These are phyloP conservation scores for Diorhabda carinulata DNA, from an alignment of 1,140 invertebrate species.

Conservation along the genomic window DNA sequence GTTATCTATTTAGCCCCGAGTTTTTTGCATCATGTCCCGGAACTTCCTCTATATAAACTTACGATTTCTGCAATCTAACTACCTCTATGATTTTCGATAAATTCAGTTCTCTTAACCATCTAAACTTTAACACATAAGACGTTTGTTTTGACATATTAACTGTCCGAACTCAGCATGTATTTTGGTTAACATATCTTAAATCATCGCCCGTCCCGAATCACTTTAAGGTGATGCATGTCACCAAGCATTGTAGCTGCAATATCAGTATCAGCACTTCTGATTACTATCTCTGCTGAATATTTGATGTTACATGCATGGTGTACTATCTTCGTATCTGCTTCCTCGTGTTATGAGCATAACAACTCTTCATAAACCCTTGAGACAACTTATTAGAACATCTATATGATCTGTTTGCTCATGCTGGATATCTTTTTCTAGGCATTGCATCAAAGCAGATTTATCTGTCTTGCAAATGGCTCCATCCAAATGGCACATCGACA, in stretches of 20 bases:
- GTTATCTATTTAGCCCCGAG: too few relatives aligned
- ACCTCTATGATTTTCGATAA: too few relatives aligned
- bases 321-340: conserved; percentile 12
- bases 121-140: too few relatives aligned
- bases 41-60: too few relatives aligned
- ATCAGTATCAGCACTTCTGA: conserved; percentile 15
- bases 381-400: conserved; percentile 22
- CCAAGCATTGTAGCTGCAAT: conserved; percentile 20
- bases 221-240: conserved; percentile 21
- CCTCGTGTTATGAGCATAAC: conserved; percentile 13
- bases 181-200: conserved; percentile 5
- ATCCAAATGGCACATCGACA: not conserved
- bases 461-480: conserved; percentile 20
- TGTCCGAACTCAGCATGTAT: conserved; percentile 34
- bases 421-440: conserved; percentile 27
- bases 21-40: too few relatives aligned
- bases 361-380: conserved; percentile 13
- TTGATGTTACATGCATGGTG: conserved; percentile 7
- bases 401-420: conserved; percentile 26
- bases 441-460: conserved; percentile 33
- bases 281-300: conserved; percentile 1
- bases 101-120: too few relatives aligned
- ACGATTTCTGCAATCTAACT: too few relatives aligned
- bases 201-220: not conserved
- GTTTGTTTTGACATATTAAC: conserved; percentile 34